Evolutionary conservation across 2,888 invertebrate species (phyloP), one percentile per base, ranked within the genome.

Genomic region (Temnothorax unifasciatus): DNA sequence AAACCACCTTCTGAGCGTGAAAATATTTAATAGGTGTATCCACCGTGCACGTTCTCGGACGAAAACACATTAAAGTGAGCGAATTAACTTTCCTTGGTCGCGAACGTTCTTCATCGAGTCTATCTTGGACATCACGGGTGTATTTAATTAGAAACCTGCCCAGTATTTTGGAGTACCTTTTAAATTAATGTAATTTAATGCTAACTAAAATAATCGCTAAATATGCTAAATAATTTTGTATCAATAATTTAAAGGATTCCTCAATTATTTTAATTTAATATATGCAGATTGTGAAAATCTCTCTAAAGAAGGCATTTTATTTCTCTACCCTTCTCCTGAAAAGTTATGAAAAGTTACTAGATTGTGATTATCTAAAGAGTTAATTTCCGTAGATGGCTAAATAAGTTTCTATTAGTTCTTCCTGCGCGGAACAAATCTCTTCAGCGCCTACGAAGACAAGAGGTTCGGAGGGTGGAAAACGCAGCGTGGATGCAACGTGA

Each of bases 11-110:
- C 25, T 41, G 6, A 76, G 75, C 63, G 38, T 76, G 52, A 64
- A 64, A 63, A 61, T 64, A 76, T 76, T 76, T 64, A 76, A 47
- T 52, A 52, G 11, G 50, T 50, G 25, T 44, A 50, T 38, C 11
- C 59, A 25, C 47, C 47, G 29, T 61, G 59, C 47, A 47, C 29
- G 29, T 50, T 63, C 34, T 34, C 15, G 21, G 34, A 29, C 25
- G 3, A 9, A 63, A 44, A 38, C 34, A 61, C 34, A 75, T 75
- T 63, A 75, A 63, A 50, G 11, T n/a, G 9, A 74, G 61, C 50
- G 50, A 63, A 63, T 75, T 75, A 63, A 75, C 50, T 75, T 63
- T 50, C 18, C 50, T 63, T 25, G 21, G 15, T 15, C n/a, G 63
- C 21, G 18, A 3, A 29, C 11, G 38, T 75, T 15, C 34, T 9